phyloP scores from a whole-genome alignment of 1,140 invertebrate genomes.

The Chelonus insularis region DNA sequence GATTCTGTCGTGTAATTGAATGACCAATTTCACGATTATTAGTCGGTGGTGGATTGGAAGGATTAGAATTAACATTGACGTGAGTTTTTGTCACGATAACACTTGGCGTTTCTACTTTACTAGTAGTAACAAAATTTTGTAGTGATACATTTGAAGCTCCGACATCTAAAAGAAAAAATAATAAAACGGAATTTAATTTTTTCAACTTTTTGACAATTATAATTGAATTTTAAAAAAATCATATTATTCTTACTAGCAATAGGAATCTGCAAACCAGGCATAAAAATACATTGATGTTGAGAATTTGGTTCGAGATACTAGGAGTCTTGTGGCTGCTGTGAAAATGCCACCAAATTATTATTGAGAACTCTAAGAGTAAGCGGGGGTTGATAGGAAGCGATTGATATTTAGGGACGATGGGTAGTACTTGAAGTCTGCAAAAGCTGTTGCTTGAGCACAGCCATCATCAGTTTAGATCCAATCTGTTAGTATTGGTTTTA shows the following conservation, averaged over 20 bases:
- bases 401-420: slow-evolving; percentile 49
- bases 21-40: slow-evolving; percentile 49
- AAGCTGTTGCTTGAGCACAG: slow-evolving; percentile 56
- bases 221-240: no score
- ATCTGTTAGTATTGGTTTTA: slow-evolving; percentile 53
- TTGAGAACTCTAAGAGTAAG: slow-evolving; percentile 55
- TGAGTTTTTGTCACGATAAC: slow-evolving; percentile 61
- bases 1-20: slow-evolving; percentile 49
- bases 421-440: slow-evolving; percentile 52
- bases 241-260: slow-evolving; percentile 57
- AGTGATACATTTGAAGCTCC: slow-evolving; percentile 48
- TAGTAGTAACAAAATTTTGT: slow-evolving; percentile 47
- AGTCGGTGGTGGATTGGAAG: slow-evolving; percentile 48
- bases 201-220: no score
- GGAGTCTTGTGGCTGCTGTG: slow-evolving; percentile 51
- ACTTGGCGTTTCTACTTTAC: slow-evolving; percentile 54
- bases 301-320: slow-evolving; percentile 46
- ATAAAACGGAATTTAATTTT: neutral
- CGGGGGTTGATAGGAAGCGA: slow-evolving; percentile 48
- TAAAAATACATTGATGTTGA: slow-evolving; percentile 50
- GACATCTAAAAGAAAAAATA: slow-evolving; percentile 35
- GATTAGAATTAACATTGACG: slow-evolving; percentile 33
- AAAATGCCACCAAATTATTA: slow-evolving; percentile 53
- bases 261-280: slow-evolving; percentile 53
- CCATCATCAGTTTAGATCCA: slow-evolving; percentile 56